phyloP scores from a whole-genome alignment of 2,797 vertebrate species.

The Sphenodon punctatus region DNA sequence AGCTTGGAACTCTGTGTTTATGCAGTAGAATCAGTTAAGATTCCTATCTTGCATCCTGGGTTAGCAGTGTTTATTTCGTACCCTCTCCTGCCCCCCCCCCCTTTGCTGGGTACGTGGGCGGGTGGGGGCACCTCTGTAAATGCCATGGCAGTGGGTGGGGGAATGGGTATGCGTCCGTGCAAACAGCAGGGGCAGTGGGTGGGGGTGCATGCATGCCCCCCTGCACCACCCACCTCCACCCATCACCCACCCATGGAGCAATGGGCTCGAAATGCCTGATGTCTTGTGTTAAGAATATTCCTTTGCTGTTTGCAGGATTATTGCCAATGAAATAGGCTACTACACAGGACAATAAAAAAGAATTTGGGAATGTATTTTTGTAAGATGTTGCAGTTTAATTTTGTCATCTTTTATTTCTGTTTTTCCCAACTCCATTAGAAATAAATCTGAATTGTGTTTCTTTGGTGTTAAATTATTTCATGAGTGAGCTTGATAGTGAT shows the following conservation, averaged over 20 bases:
- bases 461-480: constrained; percentile 4
- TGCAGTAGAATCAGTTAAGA: no score
- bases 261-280: accelerated
- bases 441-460: not conserved
- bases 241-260: no score
- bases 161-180: no score
- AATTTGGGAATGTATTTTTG: not conserved
- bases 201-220: no score
- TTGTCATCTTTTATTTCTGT: constrained; percentile 6
- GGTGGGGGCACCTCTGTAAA: no score
- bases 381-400: not conserved
- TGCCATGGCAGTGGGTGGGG: no score
- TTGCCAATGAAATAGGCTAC: not conserved
- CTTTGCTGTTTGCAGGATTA: not conserved
- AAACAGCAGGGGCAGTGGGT: no score
- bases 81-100: no score
- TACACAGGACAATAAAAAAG: not conserved
- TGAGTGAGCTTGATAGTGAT: not conserved
- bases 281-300: not conserved
- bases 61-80: no score
- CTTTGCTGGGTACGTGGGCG: no score
- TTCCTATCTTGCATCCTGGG: not conserved
- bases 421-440: not conserved
- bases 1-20: no score
- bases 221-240: no score